Conservation (phyloP, 2,113 vertebrate species). For the Microcebus murinus region DNA sequence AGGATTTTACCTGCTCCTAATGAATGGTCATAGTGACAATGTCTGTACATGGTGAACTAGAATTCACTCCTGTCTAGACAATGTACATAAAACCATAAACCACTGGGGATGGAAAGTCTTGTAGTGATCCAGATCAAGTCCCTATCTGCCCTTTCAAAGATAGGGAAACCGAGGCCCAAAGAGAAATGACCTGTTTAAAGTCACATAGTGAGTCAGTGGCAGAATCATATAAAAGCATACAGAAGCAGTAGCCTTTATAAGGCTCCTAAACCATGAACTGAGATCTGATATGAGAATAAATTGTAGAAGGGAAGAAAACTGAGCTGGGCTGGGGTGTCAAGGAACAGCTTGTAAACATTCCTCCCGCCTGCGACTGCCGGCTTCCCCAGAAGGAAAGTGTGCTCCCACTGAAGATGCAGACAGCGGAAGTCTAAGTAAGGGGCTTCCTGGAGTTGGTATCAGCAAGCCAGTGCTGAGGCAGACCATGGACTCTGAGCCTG, state of each 20-base stretch:
- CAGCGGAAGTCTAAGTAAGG: fast-evolving
- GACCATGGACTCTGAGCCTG: fast-evolving
- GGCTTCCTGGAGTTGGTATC: not conserved
- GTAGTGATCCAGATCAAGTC: not conserved
- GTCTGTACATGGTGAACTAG: not conserved
- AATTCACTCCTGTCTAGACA: not conserved
- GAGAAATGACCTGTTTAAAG: not conserved
- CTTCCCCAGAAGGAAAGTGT: fast-evolving
- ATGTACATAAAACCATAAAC: not conserved
- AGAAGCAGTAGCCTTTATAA: not conserved
- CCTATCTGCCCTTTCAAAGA: not conserved
- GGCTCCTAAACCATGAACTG: not conserved
- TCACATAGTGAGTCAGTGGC: not conserved
- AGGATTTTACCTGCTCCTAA: not conserved
- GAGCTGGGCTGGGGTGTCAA: not conserved
- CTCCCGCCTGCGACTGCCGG: too few species aligned
- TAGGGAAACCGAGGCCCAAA: not conserved
- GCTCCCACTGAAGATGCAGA: not conserved
- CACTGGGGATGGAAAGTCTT: not conserved
- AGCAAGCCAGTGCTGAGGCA: fast-evolving
- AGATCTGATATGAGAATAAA: not conserved
- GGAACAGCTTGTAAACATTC: too few species aligned
- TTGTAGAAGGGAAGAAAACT: not conserved
- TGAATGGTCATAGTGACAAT: fast-evolving
- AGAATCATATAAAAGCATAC: not conserved